Percentiles rank a stretch among this genome's conserved stretches.
Evolutionary conservation across 2,888 invertebrate genomes (phyloP).

Genomic region (Eustalomyia histrio): DNA sequence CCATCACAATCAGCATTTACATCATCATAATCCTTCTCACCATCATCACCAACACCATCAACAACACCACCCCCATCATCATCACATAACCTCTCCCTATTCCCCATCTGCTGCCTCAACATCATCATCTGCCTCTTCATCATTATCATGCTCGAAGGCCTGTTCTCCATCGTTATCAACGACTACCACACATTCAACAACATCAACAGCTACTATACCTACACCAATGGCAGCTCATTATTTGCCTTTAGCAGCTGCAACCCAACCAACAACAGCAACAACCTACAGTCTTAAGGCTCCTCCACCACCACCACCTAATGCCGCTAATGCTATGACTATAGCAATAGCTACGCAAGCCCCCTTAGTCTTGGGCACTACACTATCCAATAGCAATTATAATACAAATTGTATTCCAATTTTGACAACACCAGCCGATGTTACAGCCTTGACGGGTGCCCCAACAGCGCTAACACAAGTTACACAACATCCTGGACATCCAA

Average conservation of each 20-base stretch:
- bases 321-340: conserved; percentile 65
- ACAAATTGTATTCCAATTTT: conserved; percentile 77
- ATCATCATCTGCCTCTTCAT: conserved; percentile 76
- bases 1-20: conserved; percentile 65
- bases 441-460: conserved; percentile 43
- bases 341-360: conserved; percentile 73
- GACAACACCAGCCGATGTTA: conserved; percentile 67
- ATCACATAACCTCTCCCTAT: conserved; percentile 72
- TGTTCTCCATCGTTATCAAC: conserved; percentile 74
- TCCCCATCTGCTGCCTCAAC: conserved; percentile 72
- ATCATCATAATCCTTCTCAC: conserved; percentile 65
- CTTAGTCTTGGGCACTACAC: conserved; percentile 68
- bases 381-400: conserved; percentile 73
- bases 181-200: conserved; percentile 74
- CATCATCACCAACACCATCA: conserved; percentile 66
- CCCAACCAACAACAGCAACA: conserved; percentile 36
- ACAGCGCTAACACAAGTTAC: conserved; percentile 67
- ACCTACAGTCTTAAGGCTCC: conserved; percentile 71
- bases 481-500: conserved; percentile 67
- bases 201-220: conserved; percentile 76
- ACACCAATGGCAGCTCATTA: conserved; percentile 70
- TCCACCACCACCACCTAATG: conserved; percentile 62
- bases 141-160: conserved; percentile 76
- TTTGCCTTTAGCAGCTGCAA: conserved; percentile 61
- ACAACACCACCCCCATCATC: conserved; percentile 66